phyloP scores from a whole-genome alignment of 1,140 invertebrate species.

The Drosophila chauvacae region DNA sequence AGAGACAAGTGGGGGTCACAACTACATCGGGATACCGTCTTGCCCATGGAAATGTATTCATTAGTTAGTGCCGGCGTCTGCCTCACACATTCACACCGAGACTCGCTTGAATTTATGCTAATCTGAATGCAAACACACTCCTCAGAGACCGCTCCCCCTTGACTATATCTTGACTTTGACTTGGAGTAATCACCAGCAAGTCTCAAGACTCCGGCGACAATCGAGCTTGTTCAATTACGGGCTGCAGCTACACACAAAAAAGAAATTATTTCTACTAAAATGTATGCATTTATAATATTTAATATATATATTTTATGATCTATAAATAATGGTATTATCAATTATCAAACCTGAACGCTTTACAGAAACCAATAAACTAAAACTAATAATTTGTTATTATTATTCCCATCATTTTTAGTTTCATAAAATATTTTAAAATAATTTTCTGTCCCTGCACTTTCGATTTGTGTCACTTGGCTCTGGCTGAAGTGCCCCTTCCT shows the following conservation, averaged over 20 bases:
- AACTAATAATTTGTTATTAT: too few species aligned
- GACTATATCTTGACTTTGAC: constrained; percentile 52
- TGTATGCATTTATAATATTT: too few species aligned
- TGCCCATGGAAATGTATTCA: constrained; percentile 69
- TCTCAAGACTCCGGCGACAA: constrained; percentile 45
- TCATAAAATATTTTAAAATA: neutral
- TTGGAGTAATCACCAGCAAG: constrained; percentile 61
- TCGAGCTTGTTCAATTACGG: constrained; percentile 61
- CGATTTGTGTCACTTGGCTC: constrained; percentile 61
- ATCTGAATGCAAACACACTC: constrained; percentile 68
- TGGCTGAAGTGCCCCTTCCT: constrained; percentile 11
- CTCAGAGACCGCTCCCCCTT: constrained; percentile 9
- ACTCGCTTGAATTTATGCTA: constrained; percentile 73
- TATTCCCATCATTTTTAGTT: too few species aligned
- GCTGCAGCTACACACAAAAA: constrained; percentile 16
- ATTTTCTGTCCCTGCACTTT: constrained; percentile 19
- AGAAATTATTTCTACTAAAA: too few species aligned
- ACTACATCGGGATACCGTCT: constrained; percentile 29
- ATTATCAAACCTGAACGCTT: too few species aligned
- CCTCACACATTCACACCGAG: constrained; percentile 41
- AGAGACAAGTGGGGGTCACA: constrained; percentile 26
- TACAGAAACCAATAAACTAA: too few species aligned
- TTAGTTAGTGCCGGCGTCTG: constrained; percentile 66
- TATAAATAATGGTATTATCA: neutral
- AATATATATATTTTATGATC: neutral